Evolutionary conservation across 1,140 invertebrate genomes (phyloP).

Genomic region (Lutraria rhynchaena): DNA sequence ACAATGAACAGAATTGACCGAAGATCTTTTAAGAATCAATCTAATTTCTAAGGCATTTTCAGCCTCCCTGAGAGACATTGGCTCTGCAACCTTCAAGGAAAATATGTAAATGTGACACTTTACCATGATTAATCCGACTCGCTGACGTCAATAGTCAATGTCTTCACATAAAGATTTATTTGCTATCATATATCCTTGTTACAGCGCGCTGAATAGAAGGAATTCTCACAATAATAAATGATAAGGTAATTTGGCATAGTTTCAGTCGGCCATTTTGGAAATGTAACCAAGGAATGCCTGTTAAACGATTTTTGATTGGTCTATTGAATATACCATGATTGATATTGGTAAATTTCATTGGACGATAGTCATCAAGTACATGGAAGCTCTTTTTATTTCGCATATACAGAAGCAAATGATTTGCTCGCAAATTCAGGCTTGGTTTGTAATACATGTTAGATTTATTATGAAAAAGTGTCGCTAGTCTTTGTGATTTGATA

Average conservation of each 20-base stretch:
- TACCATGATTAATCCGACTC: not conserved
- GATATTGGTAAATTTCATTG: constrained; percentile 29
- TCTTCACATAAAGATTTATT: not conserved
- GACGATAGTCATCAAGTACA: not conserved
- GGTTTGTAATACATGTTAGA: too few relatives aligned
- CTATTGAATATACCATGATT: constrained; percentile 24
- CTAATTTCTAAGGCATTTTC: too few relatives aligned
- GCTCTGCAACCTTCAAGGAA: not conserved
- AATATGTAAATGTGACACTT: not conserved
- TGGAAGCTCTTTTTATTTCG: too few relatives aligned
- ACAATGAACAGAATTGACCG: too few relatives aligned
- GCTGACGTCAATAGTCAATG: not conserved
- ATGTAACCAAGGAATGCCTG: constrained; percentile 20
- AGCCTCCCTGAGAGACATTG: too few relatives aligned
- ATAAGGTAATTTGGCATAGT: constrained; percentile 9
- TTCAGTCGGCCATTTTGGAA: constrained; percentile 38
- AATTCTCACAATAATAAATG: not conserved
- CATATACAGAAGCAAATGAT: too few relatives aligned
- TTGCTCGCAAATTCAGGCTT: too few relatives aligned
- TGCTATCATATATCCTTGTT: not conserved
- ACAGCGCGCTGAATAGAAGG: too few relatives aligned
- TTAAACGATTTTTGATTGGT: constrained; percentile 9
- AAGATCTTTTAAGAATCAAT: too few relatives aligned
- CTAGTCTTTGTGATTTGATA: too few relatives aligned
- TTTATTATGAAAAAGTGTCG: too few relatives aligned